Base-by-base conservation (phyloP, 2,797 vertebrate genomes). In the Pseudochaenichthys georgianus region DNA sequence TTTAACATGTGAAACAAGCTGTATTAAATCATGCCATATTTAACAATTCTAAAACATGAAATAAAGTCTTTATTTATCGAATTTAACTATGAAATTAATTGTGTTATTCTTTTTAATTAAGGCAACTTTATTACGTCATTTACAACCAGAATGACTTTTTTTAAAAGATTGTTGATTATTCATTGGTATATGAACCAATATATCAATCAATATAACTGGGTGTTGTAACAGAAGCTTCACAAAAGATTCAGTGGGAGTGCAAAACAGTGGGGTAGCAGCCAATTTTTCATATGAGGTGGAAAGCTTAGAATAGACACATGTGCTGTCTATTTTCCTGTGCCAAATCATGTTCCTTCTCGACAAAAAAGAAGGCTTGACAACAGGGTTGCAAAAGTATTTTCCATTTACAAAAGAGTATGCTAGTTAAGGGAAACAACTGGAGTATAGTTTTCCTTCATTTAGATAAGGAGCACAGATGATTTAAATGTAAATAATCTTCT, bases 181-280 rank as follows among this genome's bases (percentile, higher is more conserved):
- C 34, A 65, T 53, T 76, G 19, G 70, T 74, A 73, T 63, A 69
- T 11, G 46, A 73, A 80, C 46, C 66, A 73, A 82, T 69, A 71
- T 78, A 84, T 83, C 16, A 45, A 73, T 48, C 51, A 73, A 80
- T 73, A 68, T 63, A 80, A 68, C 59, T 31, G 64, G 58, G 63
- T 71, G 83, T 82, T 90, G 64, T 67, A 75, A 75, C 51, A 72
- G 86, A 87, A 50, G 81, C 78, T 78, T 83, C 76, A 78, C 77
- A 81, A 84, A 64, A 43, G 71, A 86, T 64, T 78, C 66, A 57
- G 89, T 91, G 83, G 89, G 89, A 76, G 85, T 83, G 80, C 89
- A 80, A 91, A 85, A 54, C 54, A 89, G 50, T 62, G 57, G 71
- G 75, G 75, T 52, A 62, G 23, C 9, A 59, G 85, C 80, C 83